phyloP scores from a whole-genome alignment of 2,888 invertebrate species.

The Dichetophora obliterata region DNA sequence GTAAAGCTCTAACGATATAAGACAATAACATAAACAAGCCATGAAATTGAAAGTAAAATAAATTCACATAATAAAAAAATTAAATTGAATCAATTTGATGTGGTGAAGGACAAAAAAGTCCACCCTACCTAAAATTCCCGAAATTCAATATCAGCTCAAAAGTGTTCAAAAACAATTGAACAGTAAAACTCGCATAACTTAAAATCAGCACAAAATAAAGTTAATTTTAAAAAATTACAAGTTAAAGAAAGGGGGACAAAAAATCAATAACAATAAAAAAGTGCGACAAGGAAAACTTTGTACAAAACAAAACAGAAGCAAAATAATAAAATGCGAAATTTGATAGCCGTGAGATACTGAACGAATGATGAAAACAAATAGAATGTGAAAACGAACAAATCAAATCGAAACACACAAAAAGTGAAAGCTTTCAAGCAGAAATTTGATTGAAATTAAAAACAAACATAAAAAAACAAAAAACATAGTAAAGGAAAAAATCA shows the following conservation, averaged over 20 bases:
- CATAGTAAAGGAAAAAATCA: constrained; percentile 5
- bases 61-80: background rate
- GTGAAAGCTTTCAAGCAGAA: background rate
- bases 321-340: too few species aligned
- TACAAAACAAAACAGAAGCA: too few species aligned
- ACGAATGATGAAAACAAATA: background rate
- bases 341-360: background rate
- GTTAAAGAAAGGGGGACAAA: background rate
- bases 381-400: background rate
- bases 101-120: background rate
- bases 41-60: too few species aligned
- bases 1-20: too few species aligned
- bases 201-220: background rate
- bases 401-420: constrained; percentile 6
- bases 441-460: too few species aligned
- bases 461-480: background rate
- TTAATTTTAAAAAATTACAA: background rate
- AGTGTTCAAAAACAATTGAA: background rate
- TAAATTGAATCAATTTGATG: background rate
- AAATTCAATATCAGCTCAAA: background rate
- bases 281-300: too few species aligned
- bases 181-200: too few species aligned
- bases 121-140: too few species aligned
- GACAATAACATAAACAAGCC: too few species aligned
- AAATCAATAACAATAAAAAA: too few species aligned